These are phyloP conservation scores for Columba guinea DNA, from an alignment of 2,797 vertebrate genomes.

Conservation along the genomic window DNA sequence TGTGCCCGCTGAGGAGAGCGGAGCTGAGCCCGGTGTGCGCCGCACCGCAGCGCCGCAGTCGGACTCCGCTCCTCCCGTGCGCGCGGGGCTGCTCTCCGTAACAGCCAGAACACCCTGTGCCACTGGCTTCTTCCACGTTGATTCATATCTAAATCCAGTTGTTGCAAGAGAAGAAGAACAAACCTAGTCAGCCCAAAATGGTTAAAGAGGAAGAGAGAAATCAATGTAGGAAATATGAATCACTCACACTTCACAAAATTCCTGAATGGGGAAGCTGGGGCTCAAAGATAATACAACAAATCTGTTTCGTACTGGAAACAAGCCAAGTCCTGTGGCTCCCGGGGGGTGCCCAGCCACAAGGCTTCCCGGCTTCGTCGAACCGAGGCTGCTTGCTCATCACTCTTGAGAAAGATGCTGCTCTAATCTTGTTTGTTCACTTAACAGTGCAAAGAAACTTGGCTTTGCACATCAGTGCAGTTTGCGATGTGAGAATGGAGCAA, in stretches of 20 bases:
- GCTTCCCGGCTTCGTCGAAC: background rate
- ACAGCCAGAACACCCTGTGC: background rate
- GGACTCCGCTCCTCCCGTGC: background rate
- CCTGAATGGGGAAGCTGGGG: background rate
- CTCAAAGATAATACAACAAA: background rate
- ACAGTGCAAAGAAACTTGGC: background rate
- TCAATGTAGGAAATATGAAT: constrained; percentile 15
- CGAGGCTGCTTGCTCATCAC: constrained; percentile 8
- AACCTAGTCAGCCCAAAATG: background rate
- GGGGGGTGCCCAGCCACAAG: background rate
- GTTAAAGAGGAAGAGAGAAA: background rate
- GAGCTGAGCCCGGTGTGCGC: too few species aligned
- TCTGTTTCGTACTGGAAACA: background rate
- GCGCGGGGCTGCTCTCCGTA: background rate
- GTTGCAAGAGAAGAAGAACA: background rate
- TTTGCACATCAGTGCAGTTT: background rate
- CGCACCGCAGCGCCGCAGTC: too few species aligned
- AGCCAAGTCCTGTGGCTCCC: background rate
- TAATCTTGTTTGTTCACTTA: background rate
- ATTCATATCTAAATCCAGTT: background rate
- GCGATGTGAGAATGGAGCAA: background rate
- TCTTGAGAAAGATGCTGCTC: background rate
- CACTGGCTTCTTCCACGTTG: background rate
- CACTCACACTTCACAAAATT: background rate
- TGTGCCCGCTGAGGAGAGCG: too few species aligned